These are phyloP conservation scores for Drosophila erecta DNA, from an alignment of 1,140 invertebrate species.

Conservation along the genomic window DNA sequence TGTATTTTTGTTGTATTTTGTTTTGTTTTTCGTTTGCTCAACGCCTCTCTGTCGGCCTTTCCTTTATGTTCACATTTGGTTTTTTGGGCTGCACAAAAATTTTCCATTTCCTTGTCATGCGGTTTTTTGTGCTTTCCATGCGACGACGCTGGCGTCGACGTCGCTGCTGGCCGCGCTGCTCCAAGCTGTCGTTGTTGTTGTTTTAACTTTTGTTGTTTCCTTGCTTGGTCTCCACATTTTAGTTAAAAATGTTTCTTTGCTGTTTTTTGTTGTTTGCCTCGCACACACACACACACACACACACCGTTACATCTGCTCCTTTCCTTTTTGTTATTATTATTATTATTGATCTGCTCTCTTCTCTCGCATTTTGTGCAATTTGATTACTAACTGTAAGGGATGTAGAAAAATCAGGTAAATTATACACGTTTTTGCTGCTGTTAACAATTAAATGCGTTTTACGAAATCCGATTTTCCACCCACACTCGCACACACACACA, in stretches of 20 bases:
- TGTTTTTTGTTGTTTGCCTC: constrained; percentile 24
- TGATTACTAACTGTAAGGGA: constrained; percentile 44
- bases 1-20: constrained; percentile 24
- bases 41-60: constrained; percentile 20
- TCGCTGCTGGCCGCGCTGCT: constrained; percentile 32
- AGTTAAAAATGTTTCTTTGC: constrained; percentile 1
- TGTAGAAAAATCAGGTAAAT: constrained; percentile 31
- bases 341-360: constrained; percentile 48
- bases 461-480: constrained; percentile 48
- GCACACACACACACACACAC: constrained; percentile 15
- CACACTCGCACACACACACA: constrained; percentile 18
- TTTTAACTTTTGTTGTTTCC: constrained; percentile 31
- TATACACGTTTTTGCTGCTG: constrained; percentile 25
- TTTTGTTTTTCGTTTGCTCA: constrained; percentile 37
- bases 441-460: constrained; percentile 72
- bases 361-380: constrained; percentile 53
- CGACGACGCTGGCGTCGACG: constrained; percentile 43
- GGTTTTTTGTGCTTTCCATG: constrained; percentile 52
- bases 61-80: constrained; percentile 41
- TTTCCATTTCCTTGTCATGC: constrained; percentile 58
- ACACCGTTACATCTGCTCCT: constrained; percentile 21
- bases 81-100: constrained; percentile 39
- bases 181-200: constrained; percentile 22
- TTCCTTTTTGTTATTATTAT: constrained; percentile 37
- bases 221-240: constrained; percentile 60